These are phyloP conservation scores for Lamprologus ornatipinnis DNA, from an alignment of 2,113 vertebrate genomes.

Conservation along the genomic window DNA sequence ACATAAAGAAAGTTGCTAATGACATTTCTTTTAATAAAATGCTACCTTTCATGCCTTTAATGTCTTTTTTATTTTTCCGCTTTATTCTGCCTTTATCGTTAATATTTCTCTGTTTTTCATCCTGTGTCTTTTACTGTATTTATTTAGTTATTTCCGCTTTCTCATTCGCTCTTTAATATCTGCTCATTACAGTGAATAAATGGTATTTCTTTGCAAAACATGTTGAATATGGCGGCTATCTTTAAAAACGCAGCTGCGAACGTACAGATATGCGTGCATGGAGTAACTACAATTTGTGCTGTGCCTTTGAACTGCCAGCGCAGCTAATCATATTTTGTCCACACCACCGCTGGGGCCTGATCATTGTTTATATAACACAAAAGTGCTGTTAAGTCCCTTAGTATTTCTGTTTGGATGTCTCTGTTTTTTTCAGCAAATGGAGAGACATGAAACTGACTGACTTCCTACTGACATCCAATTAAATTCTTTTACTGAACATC, in stretches of 20 bases:
- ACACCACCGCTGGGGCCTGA: constrained; percentile 8
- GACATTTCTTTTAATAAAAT: constrained; percentile 5
- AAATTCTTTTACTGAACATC: background rate
- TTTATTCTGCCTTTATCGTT: constrained; percentile 46
- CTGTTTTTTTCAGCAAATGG: constrained; percentile 2
- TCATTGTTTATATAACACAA: constrained; percentile 39
- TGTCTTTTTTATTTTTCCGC: constrained; percentile 26
- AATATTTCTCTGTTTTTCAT: constrained; percentile 31
- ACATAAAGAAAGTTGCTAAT: constrained; percentile 27
- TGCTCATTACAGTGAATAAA: constrained; percentile 62
- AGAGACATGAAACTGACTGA: background rate
- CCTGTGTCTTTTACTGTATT: background rate
- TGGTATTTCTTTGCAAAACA: constrained; percentile 13
- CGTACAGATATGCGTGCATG: constrained; percentile 21
- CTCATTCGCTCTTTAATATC: constrained; percentile 58
- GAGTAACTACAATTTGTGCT: constrained; percentile 32
- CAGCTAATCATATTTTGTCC: constrained; percentile 47
- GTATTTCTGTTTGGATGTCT: constrained; percentile 26
- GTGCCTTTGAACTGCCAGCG: constrained; percentile 45
- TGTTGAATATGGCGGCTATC: constrained; percentile 56
- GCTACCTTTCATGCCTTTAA: constrained; percentile 41
- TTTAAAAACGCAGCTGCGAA: constrained; percentile 66
- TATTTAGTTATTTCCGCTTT: constrained; percentile 11
- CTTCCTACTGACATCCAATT: background rate
- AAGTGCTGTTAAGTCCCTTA: constrained; percentile 17